phyloP scores from a whole-genome alignment of 2,888 invertebrate species.

The Synergus gifuensis region DNA sequence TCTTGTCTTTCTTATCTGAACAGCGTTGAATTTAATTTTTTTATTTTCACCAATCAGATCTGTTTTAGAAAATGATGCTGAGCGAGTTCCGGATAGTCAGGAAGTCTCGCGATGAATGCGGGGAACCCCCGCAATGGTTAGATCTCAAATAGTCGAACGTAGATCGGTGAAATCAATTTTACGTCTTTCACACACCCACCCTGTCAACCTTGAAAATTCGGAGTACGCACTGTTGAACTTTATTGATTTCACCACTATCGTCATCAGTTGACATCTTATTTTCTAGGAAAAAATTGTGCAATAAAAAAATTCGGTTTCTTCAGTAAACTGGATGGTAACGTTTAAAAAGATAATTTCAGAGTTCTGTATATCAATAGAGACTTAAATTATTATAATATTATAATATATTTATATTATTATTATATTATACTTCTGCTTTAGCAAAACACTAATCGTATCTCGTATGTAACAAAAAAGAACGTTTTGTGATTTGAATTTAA shows the following conservation, averaged over 20 bases:
- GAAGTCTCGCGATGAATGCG: neutral
- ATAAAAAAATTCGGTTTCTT: too few species aligned
- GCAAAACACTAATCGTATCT: too few species aligned
- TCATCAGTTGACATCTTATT: neutral
- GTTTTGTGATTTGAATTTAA: too few species aligned
- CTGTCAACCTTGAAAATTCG: neutral
- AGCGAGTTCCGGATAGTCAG: neutral
- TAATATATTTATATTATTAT: too few species aligned
- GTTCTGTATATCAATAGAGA: too few species aligned
- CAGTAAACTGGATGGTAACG: too few species aligned
- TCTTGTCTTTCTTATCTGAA: neutral
- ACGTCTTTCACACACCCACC: neutral
- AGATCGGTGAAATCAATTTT: neutral
- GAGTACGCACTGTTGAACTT: neutral
- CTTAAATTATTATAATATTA: too few species aligned
- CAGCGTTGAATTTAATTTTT: neutral
- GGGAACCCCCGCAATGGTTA: neutral
- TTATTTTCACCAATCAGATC: neutral
- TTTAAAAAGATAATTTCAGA: too few species aligned
- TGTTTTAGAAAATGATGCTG: neutral
- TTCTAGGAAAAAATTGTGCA: too few species aligned
- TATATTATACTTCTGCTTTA: too few species aligned
- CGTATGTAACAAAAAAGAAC: too few species aligned
- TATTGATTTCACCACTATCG: neutral
- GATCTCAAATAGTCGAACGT: neutral